Conservation (phyloP, 23 tunicate species). For the Corella eumyota region DNA sequence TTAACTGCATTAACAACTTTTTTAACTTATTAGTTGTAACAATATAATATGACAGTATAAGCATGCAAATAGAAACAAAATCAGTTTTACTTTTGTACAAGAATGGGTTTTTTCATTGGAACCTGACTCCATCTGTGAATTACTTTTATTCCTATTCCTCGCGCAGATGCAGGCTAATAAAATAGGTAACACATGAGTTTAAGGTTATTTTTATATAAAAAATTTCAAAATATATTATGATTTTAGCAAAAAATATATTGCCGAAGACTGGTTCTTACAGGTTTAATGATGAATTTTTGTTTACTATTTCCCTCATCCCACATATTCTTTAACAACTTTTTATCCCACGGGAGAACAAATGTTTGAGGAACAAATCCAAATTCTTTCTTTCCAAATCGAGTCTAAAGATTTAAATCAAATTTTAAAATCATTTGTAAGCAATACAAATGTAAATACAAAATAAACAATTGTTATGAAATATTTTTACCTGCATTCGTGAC, state of each 20-base stretch:
- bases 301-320: constrained; percentile 74
- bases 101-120: constrained; percentile 63
- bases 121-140: constrained; percentile 88
- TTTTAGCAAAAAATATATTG: background rate
- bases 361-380: constrained; percentile 95
- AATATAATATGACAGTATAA: background rate
- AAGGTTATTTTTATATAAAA: no score
- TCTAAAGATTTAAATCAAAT: constrained; percentile 5
- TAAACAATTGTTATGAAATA: no score
- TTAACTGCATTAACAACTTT: background rate
- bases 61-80: background rate
- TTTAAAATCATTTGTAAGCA: background rate
- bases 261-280: constrained; percentile 24
- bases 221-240: background rate
- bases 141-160: constrained; percentile 90
- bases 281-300: constrained; percentile 90
- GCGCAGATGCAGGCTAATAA: constrained; percentile 90
- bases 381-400: constrained; percentile 78
- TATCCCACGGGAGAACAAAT: constrained; percentile 87
- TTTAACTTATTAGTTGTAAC: background rate
- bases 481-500: constrained; percentile 89
- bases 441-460: background rate
- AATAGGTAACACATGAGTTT: background rate
- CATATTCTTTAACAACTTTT: constrained; percentile 54
- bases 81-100: constrained; percentile 90